These are phyloP conservation scores for Hyppa rectilinea DNA, from an alignment of 2,888 invertebrate genomes.

Conservation along the genomic window DNA sequence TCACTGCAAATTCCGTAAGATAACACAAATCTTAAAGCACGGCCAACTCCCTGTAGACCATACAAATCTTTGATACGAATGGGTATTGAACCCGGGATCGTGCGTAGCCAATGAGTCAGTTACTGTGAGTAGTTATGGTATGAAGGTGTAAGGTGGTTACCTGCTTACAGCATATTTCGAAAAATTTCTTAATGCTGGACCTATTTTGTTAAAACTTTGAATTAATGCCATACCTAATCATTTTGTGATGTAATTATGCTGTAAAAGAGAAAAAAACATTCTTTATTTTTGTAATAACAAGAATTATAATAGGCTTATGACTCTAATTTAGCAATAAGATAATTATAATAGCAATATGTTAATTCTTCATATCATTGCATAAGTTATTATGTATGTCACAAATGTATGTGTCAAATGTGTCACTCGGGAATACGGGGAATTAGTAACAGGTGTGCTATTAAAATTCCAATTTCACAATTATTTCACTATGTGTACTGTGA, in stretches of 20 bases:
- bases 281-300: background rate
- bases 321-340: constrained; percentile 3
- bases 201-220: background rate
- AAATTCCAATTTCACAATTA: constrained; percentile 6
- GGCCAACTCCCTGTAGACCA: background rate
- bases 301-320: background rate
- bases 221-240: background rate
- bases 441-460: background rate
- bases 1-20: background rate
- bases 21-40: background rate
- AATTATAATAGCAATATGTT: background rate
- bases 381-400: background rate
- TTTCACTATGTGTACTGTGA: background rate
- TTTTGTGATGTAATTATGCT: background rate
- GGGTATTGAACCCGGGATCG: background rate
- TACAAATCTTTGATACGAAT: constrained; percentile 3
- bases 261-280: background rate
- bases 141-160: no score
- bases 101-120: constrained; percentile 2
- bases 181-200: no score
- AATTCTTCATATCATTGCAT: background rate
- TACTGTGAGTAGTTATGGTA: no score
- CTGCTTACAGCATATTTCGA: no score
- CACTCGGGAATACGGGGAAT: background rate
- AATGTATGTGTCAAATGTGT: background rate